These are phyloP conservation scores for Crotalus viridis DNA, from an alignment of 2,113 vertebrate species.

Conservation along the genomic window DNA sequence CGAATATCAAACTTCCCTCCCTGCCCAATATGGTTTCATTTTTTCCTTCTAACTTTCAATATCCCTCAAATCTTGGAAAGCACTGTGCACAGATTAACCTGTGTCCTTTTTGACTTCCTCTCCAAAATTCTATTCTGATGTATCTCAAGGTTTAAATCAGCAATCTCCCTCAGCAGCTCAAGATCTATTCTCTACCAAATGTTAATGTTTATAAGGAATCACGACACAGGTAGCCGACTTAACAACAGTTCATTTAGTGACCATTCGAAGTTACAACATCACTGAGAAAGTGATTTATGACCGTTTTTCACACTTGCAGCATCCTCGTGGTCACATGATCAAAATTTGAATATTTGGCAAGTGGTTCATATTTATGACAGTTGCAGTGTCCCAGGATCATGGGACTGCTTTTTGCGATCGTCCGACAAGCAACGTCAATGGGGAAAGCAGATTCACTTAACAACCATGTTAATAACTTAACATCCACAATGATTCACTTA, in stretches of 20 bases:
- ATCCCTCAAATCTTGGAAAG: background rate
- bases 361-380: background rate
- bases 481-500: background rate
- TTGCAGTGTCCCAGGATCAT: background rate
- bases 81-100: background rate
- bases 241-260: background rate
- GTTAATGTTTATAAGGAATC: background rate
- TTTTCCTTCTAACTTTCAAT: background rate
- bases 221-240: background rate
- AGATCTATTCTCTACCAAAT: background rate
- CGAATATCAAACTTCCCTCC: background rate
- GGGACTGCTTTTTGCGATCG: background rate
- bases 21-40: background rate
- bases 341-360: background rate
- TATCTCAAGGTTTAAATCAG: background rate
- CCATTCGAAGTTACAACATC: background rate
- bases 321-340: background rate
- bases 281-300: background rate
- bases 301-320: background rate
- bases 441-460: background rate
- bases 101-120: background rate
- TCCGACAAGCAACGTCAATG: background rate
- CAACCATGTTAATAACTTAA: background rate
- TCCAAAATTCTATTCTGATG: background rate
- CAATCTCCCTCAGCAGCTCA: background rate